Evolutionary conservation across 2,113 vertebrate species (phyloP).

Genomic region (Halichoeres trimaculatus): DNA sequence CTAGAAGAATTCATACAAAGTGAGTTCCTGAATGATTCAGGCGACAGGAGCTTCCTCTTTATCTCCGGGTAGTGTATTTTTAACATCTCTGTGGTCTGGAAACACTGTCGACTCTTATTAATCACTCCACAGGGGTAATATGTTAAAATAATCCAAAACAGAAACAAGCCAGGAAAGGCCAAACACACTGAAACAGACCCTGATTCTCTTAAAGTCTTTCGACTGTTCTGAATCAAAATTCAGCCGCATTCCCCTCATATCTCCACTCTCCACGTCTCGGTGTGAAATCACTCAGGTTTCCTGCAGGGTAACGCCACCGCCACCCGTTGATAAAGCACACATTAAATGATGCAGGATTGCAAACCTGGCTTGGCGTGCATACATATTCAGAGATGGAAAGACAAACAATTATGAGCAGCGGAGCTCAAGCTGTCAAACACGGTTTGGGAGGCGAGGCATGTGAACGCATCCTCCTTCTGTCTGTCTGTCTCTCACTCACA

Average conservation of each 20-base stretch:
- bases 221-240: background rate
- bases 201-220: constrained; percentile 12
- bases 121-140: constrained; percentile 73
- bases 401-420: constrained; percentile 72
- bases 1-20: constrained; percentile 71
- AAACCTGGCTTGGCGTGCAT: constrained; percentile 58
- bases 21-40: constrained; percentile 79
- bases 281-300: constrained; percentile 71
- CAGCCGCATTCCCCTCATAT: constrained; percentile 49
- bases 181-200: constrained; percentile 29
- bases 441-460: constrained; percentile 62
- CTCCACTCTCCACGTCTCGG: constrained; percentile 47
- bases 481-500: constrained; percentile 19
- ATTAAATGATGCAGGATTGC: constrained; percentile 73
- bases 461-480: constrained; percentile 41
- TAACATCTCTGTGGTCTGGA: constrained; percentile 71
- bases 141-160: constrained; percentile 48
- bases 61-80: constrained; percentile 79
- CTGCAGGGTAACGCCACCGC: constrained; percentile 42
- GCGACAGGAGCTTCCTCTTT: constrained; percentile 76
- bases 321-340: constrained; percentile 73
- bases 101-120: constrained; percentile 78
- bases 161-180: constrained; percentile 34
- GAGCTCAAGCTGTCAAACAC: constrained; percentile 74
- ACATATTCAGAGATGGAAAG: constrained; percentile 56